Evolutionary conservation across 1,140 invertebrate genomes (phyloP).

Genomic region (Pseudomyrmex sp.): DNA sequence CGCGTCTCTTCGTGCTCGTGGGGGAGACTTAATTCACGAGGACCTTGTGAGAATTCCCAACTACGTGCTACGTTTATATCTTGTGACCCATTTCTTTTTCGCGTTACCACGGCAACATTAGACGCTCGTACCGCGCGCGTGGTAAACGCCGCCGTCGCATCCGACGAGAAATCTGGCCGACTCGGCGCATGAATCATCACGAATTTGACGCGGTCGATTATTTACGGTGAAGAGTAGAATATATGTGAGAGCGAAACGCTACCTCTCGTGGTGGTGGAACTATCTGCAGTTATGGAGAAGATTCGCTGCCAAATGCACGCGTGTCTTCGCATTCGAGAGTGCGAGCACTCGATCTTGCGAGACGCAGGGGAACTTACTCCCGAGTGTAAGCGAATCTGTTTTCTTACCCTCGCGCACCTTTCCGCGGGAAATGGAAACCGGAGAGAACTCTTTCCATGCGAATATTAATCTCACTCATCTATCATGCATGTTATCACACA

Average conservation of each 20-base stretch:
- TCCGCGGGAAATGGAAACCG: not conserved
- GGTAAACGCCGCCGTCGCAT: not conserved
- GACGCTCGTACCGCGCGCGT: not conserved
- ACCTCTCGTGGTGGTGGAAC: not conserved
- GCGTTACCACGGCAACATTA: slow-evolving; percentile 44
- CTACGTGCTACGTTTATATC: slow-evolving; percentile 55
- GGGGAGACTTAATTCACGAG: slow-evolving; percentile 58
- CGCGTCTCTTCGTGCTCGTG: slow-evolving; percentile 21
- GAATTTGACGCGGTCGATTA: slow-evolving; percentile 49
- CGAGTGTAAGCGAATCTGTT: slow-evolving; percentile 1
- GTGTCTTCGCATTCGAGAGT: slow-evolving; percentile 2
- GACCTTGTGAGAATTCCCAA: slow-evolving; percentile 60
- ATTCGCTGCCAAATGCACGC: slow-evolving; percentile 23
- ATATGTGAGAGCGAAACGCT: not conserved
- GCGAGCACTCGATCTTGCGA: slow-evolving; percentile 12
- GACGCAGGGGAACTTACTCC: not conserved
- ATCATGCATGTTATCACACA: not conserved
- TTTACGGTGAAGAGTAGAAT: slow-evolving; percentile 18
- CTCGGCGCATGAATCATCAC: slow-evolving; percentile 35
- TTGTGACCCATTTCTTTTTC: slow-evolving; percentile 63
- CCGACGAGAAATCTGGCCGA: slow-evolving; percentile 33
- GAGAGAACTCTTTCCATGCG: not conserved
- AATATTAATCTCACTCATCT: slow-evolving; percentile 7
- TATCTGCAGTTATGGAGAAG: not conserved
- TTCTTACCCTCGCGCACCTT: not conserved